Evolutionary conservation across 2,888 invertebrate species (phyloP).

Genomic region (Thecophora atra): DNA sequence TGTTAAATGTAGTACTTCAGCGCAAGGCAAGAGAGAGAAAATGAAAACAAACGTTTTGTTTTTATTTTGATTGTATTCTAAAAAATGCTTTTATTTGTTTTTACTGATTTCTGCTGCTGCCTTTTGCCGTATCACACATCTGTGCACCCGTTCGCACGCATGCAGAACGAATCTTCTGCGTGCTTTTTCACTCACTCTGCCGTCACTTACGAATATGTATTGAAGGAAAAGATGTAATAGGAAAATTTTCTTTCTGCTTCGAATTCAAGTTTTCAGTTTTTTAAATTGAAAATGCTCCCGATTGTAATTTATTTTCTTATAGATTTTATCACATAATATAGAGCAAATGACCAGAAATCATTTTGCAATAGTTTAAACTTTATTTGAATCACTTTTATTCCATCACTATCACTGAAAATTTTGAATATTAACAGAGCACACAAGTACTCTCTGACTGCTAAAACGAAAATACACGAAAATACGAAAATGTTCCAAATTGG

Average conservation of each 20-base stretch:
- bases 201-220: slow-evolving; percentile 48
- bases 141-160: slow-evolving; percentile 28
- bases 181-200: slow-evolving; percentile 32
- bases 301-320: slow-evolving; percentile 36
- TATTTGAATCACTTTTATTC: too few relatives aligned
- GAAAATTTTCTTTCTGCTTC: slow-evolving; percentile 51
- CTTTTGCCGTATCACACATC: neutral
- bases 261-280: slow-evolving; percentile 55
- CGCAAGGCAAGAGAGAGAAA: neutral
- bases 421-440: slow-evolving; percentile 46
- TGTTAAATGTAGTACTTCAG: slow-evolving; percentile 14
- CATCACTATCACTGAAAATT: slow-evolving; percentile 48
- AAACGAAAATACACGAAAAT: too few relatives aligned
- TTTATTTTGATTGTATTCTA: slow-evolving; percentile 26
- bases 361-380: slow-evolving; percentile 49
- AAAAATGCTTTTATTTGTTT: slow-evolving; percentile 23
- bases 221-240: slow-evolving; percentile 44
- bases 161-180: slow-evolving; percentile 30
- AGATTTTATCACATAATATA: slow-evolving; percentile 37
- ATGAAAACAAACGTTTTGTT: slow-evolving; percentile 25
- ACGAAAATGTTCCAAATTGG: too few relatives aligned
- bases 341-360: slow-evolving; percentile 39
- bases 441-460: slow-evolving; percentile 18
- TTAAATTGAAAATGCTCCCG: slow-evolving; percentile 41
- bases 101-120: slow-evolving; percentile 17